A percentile compares a stretch with the other conserved stretches of the same genome.
Conservation (phyloP, 2,113 vertebrate species). For the Eleginops maclovinus region DNA sequence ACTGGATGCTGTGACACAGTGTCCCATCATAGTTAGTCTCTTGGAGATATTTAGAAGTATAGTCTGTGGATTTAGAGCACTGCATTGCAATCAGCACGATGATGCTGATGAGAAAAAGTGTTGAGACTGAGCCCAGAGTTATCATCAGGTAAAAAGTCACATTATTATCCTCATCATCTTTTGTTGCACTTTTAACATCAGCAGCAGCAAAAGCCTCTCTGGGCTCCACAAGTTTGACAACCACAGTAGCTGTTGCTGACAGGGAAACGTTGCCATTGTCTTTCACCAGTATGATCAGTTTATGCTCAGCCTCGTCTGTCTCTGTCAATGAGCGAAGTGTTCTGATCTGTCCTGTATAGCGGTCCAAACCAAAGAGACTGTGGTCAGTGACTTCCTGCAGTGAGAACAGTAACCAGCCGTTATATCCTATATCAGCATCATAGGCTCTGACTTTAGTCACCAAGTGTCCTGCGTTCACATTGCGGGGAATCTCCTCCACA, state of each 20-base stretch:
- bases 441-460: slow-evolving; percentile 79
- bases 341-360: slow-evolving; percentile 64
- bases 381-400: slow-evolving; percentile 52
- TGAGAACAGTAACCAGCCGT: slow-evolving; percentile 79
- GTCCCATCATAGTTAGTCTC: slow-evolving; percentile 69
- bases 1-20: slow-evolving; percentile 81
- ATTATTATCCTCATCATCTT: slow-evolving; percentile 45
- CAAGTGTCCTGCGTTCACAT: slow-evolving; percentile 62
- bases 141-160: slow-evolving; percentile 70
- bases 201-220: slow-evolving; percentile 74
- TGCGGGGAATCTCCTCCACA: slow-evolving; percentile 70
- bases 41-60: slow-evolving; percentile 69
- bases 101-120: slow-evolving; percentile 75
- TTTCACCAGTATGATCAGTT: slow-evolving; percentile 76
- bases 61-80: slow-evolving; percentile 70
- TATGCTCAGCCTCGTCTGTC: slow-evolving; percentile 71
- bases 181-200: slow-evolving; percentile 56
- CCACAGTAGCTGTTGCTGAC: slow-evolving; percentile 76
- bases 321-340: slow-evolving; percentile 76
- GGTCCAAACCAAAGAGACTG: no score
- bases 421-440: slow-evolving; percentile 80
- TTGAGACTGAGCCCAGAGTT: slow-evolving; percentile 70
- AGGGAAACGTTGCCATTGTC: slow-evolving; percentile 77
- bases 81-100: slow-evolving; percentile 72
- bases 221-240: slow-evolving; percentile 51